Evolutionary conservation across 92 coral and sea anemone species (phyloP), one percentile per base, ranked within the genome.

Genomic region (Palythoa heliodiscus): DNA sequence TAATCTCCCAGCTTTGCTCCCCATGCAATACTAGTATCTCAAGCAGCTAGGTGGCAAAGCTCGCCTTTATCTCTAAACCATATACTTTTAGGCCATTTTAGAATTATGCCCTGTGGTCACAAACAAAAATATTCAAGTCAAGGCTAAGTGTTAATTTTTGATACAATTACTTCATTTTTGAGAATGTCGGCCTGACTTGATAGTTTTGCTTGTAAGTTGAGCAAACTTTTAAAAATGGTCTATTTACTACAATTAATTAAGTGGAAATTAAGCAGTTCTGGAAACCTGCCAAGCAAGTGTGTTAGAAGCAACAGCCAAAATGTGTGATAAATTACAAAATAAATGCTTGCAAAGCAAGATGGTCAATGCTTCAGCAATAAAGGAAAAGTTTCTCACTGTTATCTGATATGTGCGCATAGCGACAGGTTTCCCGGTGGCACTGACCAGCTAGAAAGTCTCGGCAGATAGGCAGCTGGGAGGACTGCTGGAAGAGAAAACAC

Each of bases 371-470:
- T 80, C 25, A 80, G 74, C 84, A 80, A 80, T 13, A 80, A 80
- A 64, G 23, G 43, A 91, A 91, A 82, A 90, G 68, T 60, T 87
- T 93, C 99, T 96, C 99, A 96, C 99, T 95, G 73, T 70, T 80
- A 98, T 96, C 98, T 83, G 93, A 92, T 87, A 96, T 90, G 92
- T 96, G 99, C 91, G 98, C 95, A 96, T 94, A 96, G 95, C 98
- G 98, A 94, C 99, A 96, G 91, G 98, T 93, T 79, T 96, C 99
- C 89, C 99, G 91, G 93, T 95, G 94, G 87, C 99, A 96, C 95
- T 94, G 97, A 95, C 99, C 99, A 88, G 98, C 86, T 90, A 86
- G 89, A 93, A 77, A 92, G 93, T 96, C 99, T 69, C 99, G 98
- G 92, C 99, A 96, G 77, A 96, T 95, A 74, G 99, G 99, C 88